Conservation (phyloP, 2,888 invertebrate species). For the Platynereis dumerilii region DNA sequence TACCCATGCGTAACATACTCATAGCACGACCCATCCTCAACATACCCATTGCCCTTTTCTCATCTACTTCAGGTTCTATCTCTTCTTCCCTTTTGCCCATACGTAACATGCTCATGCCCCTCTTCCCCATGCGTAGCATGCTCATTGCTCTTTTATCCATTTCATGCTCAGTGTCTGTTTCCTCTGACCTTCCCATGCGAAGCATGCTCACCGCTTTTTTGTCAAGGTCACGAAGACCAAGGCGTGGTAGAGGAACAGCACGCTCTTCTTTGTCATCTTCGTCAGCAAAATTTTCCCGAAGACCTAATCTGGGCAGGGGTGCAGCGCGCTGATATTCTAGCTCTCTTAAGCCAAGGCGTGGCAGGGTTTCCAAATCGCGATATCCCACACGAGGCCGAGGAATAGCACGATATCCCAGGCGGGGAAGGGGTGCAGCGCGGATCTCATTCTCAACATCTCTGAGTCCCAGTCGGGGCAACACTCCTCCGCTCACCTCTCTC, state of each 20-base stretch:
- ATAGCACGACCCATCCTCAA: conserved; percentile 21
- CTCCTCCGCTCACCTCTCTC: not conserved
- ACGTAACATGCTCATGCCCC: conserved; percentile 49
- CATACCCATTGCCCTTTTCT: conserved; percentile 23
- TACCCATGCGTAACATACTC: conserved; percentile 30
- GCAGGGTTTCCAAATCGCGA: conserved; percentile 3
- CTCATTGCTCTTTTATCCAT: conserved; percentile 46
- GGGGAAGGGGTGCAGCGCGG: not conserved
- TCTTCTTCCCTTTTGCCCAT: conserved; percentile 43
- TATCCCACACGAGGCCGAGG: conserved; percentile 14
- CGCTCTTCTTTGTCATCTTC: conserved; percentile 13
- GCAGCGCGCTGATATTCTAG: conserved; percentile 11
- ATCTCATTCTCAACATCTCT: conserved; percentile 4
- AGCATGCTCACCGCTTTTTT: conserved; percentile 23
- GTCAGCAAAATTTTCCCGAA: not conserved
- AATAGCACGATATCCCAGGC: not conserved
- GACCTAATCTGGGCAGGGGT: conserved; percentile 16
- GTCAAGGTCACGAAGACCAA: conserved; percentile 14
- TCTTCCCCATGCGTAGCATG: conserved; percentile 50
- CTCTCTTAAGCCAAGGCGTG: not conserved
- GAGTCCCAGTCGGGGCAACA: not conserved
- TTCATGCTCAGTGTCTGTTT: not conserved
- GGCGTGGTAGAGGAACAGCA: conserved; percentile 19
- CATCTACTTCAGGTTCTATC: conserved; percentile 29
- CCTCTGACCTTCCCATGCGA: conserved; percentile 13